A percentile compares a stretch with the other conserved stretches of the same genome.
phyloP scores from a whole-genome alignment of 2,888 invertebrate species.

The Torymus aiolomorphi region DNA sequence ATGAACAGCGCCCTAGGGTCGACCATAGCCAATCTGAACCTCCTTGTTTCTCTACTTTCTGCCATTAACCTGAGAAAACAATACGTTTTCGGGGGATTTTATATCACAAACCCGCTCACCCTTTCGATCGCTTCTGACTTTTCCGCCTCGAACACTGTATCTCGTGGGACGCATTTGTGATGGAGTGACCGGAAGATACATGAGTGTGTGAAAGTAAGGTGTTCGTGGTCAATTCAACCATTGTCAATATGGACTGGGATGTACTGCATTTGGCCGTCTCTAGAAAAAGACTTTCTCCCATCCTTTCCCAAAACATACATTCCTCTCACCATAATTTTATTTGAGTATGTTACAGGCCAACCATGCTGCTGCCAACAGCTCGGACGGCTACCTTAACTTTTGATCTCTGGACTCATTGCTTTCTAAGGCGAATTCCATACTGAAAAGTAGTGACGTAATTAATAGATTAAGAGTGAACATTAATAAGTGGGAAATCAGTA shows the following conservation, averaged over 20 bases:
- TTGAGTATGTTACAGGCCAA: conserved; percentile 57
- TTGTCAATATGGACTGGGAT: conserved; percentile 56
- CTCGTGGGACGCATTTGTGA: conserved; percentile 32
- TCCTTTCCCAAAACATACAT: conserved; percentile 57
- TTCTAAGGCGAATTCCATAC: conserved; percentile 66
- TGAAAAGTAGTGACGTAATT: conserved; percentile 72
- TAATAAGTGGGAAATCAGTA: conserved; percentile 43
- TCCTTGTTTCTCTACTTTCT: conserved; percentile 25
- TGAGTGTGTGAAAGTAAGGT: conserved; percentile 63
- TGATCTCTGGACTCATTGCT: conserved; percentile 52
- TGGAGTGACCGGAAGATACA: conserved; percentile 58
- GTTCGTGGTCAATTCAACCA: conserved; percentile 54
- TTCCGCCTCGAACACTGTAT: conserved; percentile 41
- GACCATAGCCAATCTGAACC: conserved; percentile 11
- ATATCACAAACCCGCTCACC: conserved; percentile 53
- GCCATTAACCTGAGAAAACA: conserved; percentile 60
- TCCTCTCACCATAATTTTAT: conserved; percentile 59
- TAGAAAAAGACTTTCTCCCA: conserved; percentile 64
- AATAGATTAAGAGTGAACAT: conserved; percentile 64
- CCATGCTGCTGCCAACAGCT: conserved; percentile 54
- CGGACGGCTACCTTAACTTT: conserved; percentile 52
- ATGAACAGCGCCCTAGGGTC: conserved; percentile 8
- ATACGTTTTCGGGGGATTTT: conserved; percentile 44
- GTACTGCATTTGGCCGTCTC: conserved; percentile 59
- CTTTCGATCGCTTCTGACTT: conserved; percentile 52